Conservation (phyloP, 2,113 vertebrate genomes). For the Potamarius usumacintae region DNA sequence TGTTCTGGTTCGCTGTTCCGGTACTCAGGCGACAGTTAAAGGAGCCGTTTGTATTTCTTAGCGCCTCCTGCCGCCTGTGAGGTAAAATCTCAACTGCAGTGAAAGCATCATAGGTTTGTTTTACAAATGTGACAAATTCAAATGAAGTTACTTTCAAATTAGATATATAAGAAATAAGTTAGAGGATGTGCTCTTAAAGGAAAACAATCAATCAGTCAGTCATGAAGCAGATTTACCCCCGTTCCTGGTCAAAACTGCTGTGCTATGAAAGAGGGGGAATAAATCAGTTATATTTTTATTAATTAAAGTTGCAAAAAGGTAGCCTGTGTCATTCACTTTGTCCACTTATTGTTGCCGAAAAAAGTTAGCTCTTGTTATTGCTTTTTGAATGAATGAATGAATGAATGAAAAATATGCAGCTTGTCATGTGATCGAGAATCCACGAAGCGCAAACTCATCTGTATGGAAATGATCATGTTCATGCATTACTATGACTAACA, state of each 20-base stretch:
- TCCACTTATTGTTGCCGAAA: background rate
- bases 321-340: background rate
- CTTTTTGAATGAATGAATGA: no score
- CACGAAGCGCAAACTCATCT: no score
- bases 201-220: no score
- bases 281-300: no score
- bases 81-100: background rate
- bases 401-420: no score
- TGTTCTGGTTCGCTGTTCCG: background rate
- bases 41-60: background rate
- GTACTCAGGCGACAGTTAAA: background rate
- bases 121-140: no score
- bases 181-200: background rate
- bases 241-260: background rate
- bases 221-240: background rate
- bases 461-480: no score
- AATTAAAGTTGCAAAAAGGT: background rate
- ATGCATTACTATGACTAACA: no score
- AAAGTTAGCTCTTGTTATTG: no score
- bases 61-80: background rate
- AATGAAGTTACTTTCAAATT: no score
- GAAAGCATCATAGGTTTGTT: background rate
- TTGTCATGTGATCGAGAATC: no score
- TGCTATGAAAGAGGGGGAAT: no score
- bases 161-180: background rate